Evolutionary conservation across 2,113 vertebrate species (phyloP), one percentile per base, ranked within the genome.

Genomic region (Podiceps cristatus): DNA sequence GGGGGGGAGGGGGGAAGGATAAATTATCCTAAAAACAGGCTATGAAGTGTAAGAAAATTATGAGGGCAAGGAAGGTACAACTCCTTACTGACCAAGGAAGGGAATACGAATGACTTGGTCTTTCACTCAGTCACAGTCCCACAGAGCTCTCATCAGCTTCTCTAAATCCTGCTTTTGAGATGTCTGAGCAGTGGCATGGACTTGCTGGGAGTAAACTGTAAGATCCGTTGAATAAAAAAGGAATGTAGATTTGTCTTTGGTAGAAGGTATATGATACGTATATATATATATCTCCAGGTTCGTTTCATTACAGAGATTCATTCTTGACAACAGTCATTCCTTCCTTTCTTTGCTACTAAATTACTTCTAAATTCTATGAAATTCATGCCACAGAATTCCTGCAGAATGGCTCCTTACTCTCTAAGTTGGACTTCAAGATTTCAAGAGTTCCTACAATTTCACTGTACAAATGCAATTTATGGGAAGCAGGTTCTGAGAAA

Each of bases 231-330:
- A 76, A 42, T 60, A 31, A 50, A 50, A 58, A 78, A 83, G 16
- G n/a, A 67, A 18, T 7, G 7, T 8, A 63, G 28, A 4, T 20
- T 66, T 60, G 22, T 6, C 1, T 86, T 80, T 53, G n/a, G 8
- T 55, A 58, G 31, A 86, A 71, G 9, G 2, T 58, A 11, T 9
- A 3, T 18, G 6, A 20, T 8, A 18, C 6, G 19, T 10, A 50
- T 4, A 22, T 7, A 28, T 5, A 12, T 10, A 31, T 1, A 3
- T 4, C 25, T 25, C 8, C 7, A 44, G 19, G 18, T 68, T 11
- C 31, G 24, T 66, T 49, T 42, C 53, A 37, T 18, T 44, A 11
- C 25, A 59, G 42, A 53, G 40, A 37, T 44, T 64, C 15, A 25
- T 49, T 76, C 11, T 59, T n/a, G 15, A 55, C 22, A 55, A 27